phyloP scores from a whole-genome alignment of 2,888 invertebrate species.

The Rotaria magnacalcarata region DNA sequence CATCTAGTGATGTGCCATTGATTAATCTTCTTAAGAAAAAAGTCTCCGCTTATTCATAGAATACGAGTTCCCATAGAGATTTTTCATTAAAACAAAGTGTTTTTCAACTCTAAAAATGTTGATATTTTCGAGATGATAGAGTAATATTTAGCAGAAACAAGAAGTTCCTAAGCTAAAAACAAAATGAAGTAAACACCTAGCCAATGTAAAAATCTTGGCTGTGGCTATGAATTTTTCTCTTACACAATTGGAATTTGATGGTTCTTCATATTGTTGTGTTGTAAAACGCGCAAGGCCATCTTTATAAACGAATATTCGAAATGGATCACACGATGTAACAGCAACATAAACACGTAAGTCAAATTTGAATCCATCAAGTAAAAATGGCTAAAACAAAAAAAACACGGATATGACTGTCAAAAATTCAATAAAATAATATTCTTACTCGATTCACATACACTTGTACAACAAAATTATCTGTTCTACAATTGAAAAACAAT shows the following conservation, averaged over 20 bases:
- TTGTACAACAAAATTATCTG: constrained; percentile 46
- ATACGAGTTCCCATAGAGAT: no score
- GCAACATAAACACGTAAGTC: constrained; percentile 81
- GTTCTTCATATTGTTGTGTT: constrained; percentile 78
- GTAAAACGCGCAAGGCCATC: constrained; percentile 85
- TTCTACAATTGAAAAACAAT: neutral
- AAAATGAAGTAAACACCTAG: no score
- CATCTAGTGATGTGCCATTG: no score
- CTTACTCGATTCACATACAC: constrained; percentile 43
- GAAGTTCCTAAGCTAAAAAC: no score
- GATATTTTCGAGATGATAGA: no score
- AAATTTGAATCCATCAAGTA: constrained; percentile 86
- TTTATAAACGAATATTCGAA: constrained; percentile 81
- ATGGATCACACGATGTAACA: constrained; percentile 82
- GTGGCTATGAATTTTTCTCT: neutral
- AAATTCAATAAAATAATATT: neutral
- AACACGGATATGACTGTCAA: neutral
- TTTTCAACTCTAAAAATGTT: no score
- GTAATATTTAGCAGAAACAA: no score
- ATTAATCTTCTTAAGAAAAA: no score
- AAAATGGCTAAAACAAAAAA: constrained; percentile 67
- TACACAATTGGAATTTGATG: constrained; percentile 72
- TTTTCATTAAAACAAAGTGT: no score
- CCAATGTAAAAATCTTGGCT: no score
- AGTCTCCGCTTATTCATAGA: no score